phyloP scores from a whole-genome alignment of 2,113 vertebrate species.

The Condylura cristata region DNA sequence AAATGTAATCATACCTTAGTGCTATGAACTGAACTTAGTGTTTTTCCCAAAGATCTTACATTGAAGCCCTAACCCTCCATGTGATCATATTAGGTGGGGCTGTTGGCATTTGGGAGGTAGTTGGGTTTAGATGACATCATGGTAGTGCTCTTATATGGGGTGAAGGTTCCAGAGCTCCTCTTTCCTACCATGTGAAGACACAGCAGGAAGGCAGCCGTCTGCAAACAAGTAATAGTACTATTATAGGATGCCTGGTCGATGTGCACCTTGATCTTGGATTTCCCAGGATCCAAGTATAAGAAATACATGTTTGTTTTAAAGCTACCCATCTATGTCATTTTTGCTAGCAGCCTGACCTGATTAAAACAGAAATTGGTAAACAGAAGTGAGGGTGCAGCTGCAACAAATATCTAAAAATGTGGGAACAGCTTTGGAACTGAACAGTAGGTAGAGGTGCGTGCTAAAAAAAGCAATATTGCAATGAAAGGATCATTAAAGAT shows the following conservation, averaged over 20 bases:
- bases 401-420: neutral
- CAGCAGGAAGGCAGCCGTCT: neutral
- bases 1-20: constrained; percentile 14
- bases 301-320: neutral
- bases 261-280: neutral
- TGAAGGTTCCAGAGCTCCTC: neutral
- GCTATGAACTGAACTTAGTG: neutral
- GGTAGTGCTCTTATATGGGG: neutral
- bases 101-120: neutral
- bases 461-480: neutral
- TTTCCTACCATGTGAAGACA: neutral
- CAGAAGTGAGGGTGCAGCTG: neutral
- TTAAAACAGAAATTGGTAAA: neutral
- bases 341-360: neutral
- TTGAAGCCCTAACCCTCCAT: neutral
- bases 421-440: neutral
- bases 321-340: neutral
- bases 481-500: neutral
- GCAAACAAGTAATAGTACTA: neutral
- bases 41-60: neutral
- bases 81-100: neutral
- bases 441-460: neutral
- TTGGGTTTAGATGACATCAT: neutral
- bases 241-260: neutral
- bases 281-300: neutral